Base-by-base conservation (phyloP, 1,140 invertebrate species). In the Paracyclopina nana region DNA sequence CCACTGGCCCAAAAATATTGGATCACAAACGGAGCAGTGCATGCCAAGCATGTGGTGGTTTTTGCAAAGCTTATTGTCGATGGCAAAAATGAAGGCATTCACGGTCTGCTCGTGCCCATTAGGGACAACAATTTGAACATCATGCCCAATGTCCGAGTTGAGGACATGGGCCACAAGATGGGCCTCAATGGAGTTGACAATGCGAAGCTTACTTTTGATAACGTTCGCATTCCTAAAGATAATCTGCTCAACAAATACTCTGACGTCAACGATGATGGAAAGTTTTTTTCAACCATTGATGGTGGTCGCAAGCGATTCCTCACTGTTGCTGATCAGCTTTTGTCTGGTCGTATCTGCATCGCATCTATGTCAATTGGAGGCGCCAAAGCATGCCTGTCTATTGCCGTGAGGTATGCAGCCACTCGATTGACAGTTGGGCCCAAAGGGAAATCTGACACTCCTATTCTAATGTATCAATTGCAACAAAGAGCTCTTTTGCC, bases 81-180 rank as follows among this genome's bases (percentile, higher is more conserved):
- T 1, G 59, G 56, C 12, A 50, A 51, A 20, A 54, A 64, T 20
- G 57, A 62, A 49, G 62, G 62, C 16, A 57, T 63, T 52, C 61
- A 63, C 22, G 59, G 58, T 1, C 50, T 64, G 22, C 55, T 64
- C n/a, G 62, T 64, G 6, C 56, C 44, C 14, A 63, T 64, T 27
- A 50, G 62, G n/a, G 62, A 64, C 42, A 55, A 61, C 25, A 25
- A 61, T 14, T 54, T 63, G 4, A 55, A 61, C 40, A 55, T 57
- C 12, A 20, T 59, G 43, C 56, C 58, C 6, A 58, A 57, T 14
- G 62, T 64, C n/a, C 55, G 53, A 9, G 57, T 64, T 34, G 60
- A 62, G 51, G 62, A 64, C 55, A 64, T 64, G 62, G 62, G 62
- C n/a, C 53, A 59, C 53, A 64, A 64, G 53, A 64, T 64, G 57